Evolutionary conservation across 1,140 invertebrate genomes (phyloP), one percentile per base, ranked within the genome.

Genomic region (Agraylea sexmaculata): DNA sequence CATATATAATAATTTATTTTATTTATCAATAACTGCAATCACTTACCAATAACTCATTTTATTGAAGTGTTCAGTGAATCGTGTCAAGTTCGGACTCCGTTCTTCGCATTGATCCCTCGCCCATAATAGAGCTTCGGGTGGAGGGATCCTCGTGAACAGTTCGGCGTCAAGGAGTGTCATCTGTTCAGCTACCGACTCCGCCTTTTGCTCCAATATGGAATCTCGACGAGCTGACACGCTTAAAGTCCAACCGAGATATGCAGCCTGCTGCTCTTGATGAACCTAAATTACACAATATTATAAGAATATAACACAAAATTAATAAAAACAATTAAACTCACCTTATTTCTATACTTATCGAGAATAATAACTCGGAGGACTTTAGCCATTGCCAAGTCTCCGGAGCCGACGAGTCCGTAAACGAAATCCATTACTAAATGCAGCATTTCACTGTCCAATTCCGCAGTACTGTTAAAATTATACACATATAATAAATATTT

Each of bases 31-130:
- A n/a, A n/a, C 6, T 7, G 23, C 23, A 25, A 25, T 23, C 27
- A 43, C 53, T 57, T 53, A 71, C 95, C 94, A 99, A 53, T 91
- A 99, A 17, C 92, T 97, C 86, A 99, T 95, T 66, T 98, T 97
- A 61, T 99, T 99, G 59, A 99, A 99, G 68, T 99, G 94, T 61
- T 98, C 91, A 0, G 95, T 99, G 58, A 99, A 99, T 46, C 83
- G 73, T 11, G 89, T 95, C 22, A 99, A 70, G 67, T 99, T 97
- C 3, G 93, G 92, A 60, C 90, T 93, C 44, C 84, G 74, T 58
- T 97, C 91, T 65, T 98, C 94, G 51, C 87, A 90, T 61, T 99
- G 95, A 59, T 97, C 90, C 52, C 89, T 80, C 10, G 93, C 88
- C 93, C 93, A 99, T 45, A 94, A 79, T 42, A 99, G 65, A 37